Percentiles rank a stretch among this genome's conserved stretches.
phyloP scores from a whole-genome alignment of 2,888 invertebrate species.

The Calameuta idolon region DNA sequence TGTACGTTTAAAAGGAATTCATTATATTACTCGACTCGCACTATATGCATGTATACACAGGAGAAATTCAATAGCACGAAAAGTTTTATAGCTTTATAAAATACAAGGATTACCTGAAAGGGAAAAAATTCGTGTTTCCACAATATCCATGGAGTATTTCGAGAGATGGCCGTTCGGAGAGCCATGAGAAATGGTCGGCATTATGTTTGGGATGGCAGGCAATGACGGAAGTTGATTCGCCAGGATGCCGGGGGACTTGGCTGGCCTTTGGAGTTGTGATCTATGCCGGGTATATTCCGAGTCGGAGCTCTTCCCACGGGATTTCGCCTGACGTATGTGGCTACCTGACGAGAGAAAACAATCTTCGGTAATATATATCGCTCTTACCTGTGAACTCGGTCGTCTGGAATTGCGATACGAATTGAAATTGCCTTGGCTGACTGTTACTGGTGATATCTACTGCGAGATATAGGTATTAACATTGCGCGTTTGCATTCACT shows the following conservation, averaged over 20 bases:
- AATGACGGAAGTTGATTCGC: slow-evolving; percentile 68
- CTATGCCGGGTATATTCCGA: slow-evolving; percentile 62
- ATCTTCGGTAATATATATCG: slow-evolving; percentile 65
- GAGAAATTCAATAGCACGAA: background rate
- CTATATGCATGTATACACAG: background rate
- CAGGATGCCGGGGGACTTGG: slow-evolving; percentile 56
- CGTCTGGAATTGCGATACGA: slow-evolving; percentile 19
- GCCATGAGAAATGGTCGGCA: slow-evolving; percentile 64
- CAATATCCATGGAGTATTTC: background rate
- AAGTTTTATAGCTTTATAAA: background rate
- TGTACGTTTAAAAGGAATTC: background rate
- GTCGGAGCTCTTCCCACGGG: slow-evolving; percentile 53
- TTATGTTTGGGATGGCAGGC: slow-evolving; percentile 63
- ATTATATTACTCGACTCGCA: background rate
- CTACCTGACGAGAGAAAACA: slow-evolving; percentile 68
- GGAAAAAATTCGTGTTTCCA: background rate
- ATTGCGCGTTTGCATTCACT: background rate
- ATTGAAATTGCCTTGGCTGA: slow-evolving; percentile 18
- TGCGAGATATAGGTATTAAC: background rate
- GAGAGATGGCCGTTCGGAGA: slow-evolving; percentile 53
- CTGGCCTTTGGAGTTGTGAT: slow-evolving; percentile 61
- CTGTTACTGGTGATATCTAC: background rate
- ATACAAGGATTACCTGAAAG: background rate
- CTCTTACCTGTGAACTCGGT: slow-evolving; percentile 36
- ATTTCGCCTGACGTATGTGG: slow-evolving; percentile 65